phyloP scores from a whole-genome alignment of 2,113 vertebrate genomes.

The Phylloscopus whistleri region DNA sequence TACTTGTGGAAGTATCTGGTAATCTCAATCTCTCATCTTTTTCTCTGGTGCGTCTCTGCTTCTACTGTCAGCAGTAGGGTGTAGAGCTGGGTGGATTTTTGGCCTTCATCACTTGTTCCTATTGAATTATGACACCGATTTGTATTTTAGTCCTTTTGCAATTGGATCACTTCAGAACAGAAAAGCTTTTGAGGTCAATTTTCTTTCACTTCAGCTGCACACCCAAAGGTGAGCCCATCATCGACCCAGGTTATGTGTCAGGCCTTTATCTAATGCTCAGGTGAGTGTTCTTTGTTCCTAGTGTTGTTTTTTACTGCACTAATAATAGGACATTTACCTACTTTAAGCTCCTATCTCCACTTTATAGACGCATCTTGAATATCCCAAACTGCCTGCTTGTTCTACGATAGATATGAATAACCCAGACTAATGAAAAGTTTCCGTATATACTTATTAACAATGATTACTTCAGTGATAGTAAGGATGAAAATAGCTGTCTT shows the following conservation, averaged over 20 bases:
- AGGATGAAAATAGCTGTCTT: conserved; percentile 54
- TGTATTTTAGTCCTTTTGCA: not conserved
- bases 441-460: not conserved
- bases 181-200: not conserved
- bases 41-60: not conserved
- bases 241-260: not conserved
- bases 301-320: not conserved
- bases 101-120: not conserved
- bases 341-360: not conserved
- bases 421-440: not conserved
- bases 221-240: not conserved
- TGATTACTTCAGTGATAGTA: conserved; percentile 58
- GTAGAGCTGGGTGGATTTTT: not conserved
- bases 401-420: not conserved
- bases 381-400: not conserved
- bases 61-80: not conserved
- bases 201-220: not conserved
- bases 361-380: not conserved
- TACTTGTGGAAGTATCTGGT: not conserved
- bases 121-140: not conserved
- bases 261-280: not conserved
- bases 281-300: not conserved
- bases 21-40: not conserved
- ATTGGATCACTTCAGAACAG: not conserved
- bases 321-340: not conserved